These are phyloP conservation scores for Oegoconia quadripuncta DNA, from an alignment of 2,888 invertebrate species.

Conservation along the genomic window DNA sequence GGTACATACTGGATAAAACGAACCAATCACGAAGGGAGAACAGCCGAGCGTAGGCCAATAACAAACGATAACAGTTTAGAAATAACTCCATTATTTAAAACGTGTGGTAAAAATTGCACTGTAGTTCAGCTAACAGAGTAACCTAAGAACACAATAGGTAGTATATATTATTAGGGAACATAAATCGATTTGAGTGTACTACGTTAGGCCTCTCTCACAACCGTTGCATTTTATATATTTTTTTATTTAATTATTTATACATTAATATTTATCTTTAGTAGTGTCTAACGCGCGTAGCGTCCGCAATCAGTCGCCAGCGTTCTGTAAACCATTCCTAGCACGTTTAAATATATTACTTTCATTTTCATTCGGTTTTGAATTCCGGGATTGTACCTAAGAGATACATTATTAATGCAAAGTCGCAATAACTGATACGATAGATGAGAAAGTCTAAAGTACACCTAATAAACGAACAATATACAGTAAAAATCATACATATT, in stretches of 20 bases:
- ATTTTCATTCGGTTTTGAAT: conserved; percentile 22
- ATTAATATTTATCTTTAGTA: conserved; percentile 10
- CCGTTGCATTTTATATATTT: conserved; percentile 52
- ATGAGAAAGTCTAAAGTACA: conserved; percentile 29
- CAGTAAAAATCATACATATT: conserved; percentile 6
- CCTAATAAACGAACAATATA: conserved; percentile 24
- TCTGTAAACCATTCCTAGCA: conserved; percentile 29
- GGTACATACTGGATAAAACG: neutral
- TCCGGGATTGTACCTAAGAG: conserved; percentile 42
- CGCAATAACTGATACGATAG: conserved; percentile 28
- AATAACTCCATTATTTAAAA: conserved; percentile 40
- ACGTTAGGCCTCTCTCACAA: conserved; percentile 76
- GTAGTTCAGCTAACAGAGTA: conserved; percentile 48
- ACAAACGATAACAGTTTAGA: conserved; percentile 59
- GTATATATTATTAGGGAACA: conserved; percentile 38
- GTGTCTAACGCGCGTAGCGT: neutral
- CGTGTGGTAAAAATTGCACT: conserved; percentile 48
- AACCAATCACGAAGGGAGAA: conserved; percentile 31
- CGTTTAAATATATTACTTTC: conserved; percentile 24
- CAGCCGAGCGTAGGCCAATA: conserved; percentile 26
- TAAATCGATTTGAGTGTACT: conserved; percentile 45
- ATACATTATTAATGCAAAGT: conserved; percentile 18
- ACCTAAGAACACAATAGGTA: conserved; percentile 72
- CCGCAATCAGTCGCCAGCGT: neutral
- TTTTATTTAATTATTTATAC: conserved; percentile 24